A percentile compares a stretch with the other conserved stretches of the same genome.
These are phyloP conservation scores for Pocillopora grandis DNA, from an alignment of 92 coral and sea anemone genomes.

Conservation along the genomic window DNA sequence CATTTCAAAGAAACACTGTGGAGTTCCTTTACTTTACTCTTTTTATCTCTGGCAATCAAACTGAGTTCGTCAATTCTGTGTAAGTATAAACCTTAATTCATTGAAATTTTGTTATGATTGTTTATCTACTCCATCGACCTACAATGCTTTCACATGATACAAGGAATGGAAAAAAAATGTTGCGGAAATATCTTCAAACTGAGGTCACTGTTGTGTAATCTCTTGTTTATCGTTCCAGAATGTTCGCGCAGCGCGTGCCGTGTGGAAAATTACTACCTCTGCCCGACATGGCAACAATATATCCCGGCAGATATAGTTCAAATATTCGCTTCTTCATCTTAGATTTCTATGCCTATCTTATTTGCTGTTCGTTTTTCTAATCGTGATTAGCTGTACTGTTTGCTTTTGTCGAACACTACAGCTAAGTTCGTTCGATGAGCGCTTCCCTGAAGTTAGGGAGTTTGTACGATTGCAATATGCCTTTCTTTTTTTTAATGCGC, in stretches of 20 bases:
- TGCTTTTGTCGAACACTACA: not conserved
- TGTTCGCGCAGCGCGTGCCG: slow-evolving; percentile 35
- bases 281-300: slow-evolving; percentile 16
- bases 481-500: slow-evolving; percentile 13
- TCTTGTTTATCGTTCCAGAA: slow-evolving; percentile 20
- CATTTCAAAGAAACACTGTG: not conserved
- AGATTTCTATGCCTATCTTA: not conserved
- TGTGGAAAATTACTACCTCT: slow-evolving; percentile 18
- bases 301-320: slow-evolving; percentile 1
- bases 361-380: not conserved
- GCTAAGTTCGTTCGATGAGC: not conserved
- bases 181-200: slow-evolving; percentile 3
- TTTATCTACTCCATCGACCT: slow-evolving; percentile 1
- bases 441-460: not conserved
- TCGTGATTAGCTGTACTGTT: not conserved
- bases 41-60: slow-evolving; percentile 1
- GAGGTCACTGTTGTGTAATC: slow-evolving; percentile 1
- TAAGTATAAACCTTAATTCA: slow-evolving; percentile 21
- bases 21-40: slow-evolving; percentile 1
- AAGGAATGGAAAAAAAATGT: not conserved
- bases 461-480: slow-evolving; percentile 7
- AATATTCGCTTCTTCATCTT: slow-evolving; percentile 20
- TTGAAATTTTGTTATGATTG: not conserved
- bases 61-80: slow-evolving; percentile 7
- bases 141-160: not conserved